Evolutionary conservation across 2,888 invertebrate species (phyloP).

Genomic region (Anorthoa munda): DNA sequence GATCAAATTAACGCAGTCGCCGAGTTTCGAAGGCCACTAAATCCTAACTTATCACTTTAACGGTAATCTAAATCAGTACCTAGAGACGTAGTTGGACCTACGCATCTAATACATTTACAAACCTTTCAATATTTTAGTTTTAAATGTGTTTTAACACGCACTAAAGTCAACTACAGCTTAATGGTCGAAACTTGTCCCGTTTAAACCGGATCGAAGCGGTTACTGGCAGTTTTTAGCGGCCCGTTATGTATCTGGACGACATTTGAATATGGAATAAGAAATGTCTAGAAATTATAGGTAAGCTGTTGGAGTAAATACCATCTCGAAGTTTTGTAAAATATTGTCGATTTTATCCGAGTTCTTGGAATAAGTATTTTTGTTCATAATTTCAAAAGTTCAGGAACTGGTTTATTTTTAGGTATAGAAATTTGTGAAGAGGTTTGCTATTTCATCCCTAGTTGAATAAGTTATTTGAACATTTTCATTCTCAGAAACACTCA

Average conservation of each 20-base stretch:
- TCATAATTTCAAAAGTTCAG: not conserved
- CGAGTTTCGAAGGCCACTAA: conserved; percentile 30
- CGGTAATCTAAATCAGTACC: conserved; percentile 41
- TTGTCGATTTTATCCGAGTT: not conserved
- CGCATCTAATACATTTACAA: conserved; percentile 58
- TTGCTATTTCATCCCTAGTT: conserved; percentile 15
- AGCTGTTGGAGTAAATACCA: conserved; percentile 15
- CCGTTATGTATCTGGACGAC: conserved; percentile 78
- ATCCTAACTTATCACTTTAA: conserved; percentile 31
- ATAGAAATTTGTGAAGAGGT: not conserved
- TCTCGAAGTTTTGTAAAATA: not conserved
- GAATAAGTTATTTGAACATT: not conserved
- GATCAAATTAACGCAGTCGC: conserved; percentile 35
- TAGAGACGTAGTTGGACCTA: conserved; percentile 12
- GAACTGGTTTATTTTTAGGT: not conserved
- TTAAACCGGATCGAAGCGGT: conserved; percentile 78
- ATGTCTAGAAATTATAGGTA: conserved; percentile 70
- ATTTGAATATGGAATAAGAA: conserved; percentile 82
- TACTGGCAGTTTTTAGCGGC: conserved; percentile 81
- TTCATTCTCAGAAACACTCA: not conserved
- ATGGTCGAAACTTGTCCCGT: conserved; percentile 79
- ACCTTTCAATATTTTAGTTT: conserved; percentile 69
- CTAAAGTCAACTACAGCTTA: conserved; percentile 77
- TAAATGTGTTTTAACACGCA: conserved; percentile 74
- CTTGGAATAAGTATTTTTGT: not conserved